Conservation (phyloP, 2,113 vertebrate species). For the Tachysurus vachellii region DNA sequence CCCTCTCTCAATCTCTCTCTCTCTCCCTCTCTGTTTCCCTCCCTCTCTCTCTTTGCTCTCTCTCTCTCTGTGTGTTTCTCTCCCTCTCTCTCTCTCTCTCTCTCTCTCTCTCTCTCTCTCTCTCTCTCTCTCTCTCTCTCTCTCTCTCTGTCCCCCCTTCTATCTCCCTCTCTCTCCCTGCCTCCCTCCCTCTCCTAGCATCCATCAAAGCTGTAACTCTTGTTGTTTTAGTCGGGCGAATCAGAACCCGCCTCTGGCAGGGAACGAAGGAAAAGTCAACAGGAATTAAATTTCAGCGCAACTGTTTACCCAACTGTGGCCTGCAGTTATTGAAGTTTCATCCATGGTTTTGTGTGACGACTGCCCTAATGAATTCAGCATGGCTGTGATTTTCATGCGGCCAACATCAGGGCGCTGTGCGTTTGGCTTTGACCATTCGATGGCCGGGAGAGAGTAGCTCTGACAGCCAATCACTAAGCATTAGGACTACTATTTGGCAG, state of each 20-base stretch:
- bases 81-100: background rate
- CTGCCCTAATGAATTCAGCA: conserved; percentile 97
- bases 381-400: conserved; percentile 90
- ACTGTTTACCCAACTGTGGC: conserved; percentile 99
- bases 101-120: too few relatives aligned
- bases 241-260: conserved; percentile 94
- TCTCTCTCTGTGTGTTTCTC: too few relatives aligned
- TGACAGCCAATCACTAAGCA: conserved; percentile 14
- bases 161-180: conserved; percentile 52
- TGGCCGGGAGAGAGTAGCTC: conserved; percentile 30
- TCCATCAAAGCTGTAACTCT: conserved; percentile 94
- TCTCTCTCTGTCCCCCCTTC: too few relatives aligned
- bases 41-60: too few relatives aligned
- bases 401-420: conserved; percentile 67
- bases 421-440: conserved; percentile 46
- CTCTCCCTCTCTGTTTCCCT: too few relatives aligned
- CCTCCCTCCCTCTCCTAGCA: conserved; percentile 70
- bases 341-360: conserved; percentile 98
- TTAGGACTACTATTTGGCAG: conserved; percentile 24
- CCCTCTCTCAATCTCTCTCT: too few relatives aligned
- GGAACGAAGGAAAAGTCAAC: conserved; percentile 98
- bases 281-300: conserved; percentile 99
- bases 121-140: too few relatives aligned
- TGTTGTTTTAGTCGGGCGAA: conserved; percentile 91
- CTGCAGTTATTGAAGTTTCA: conserved; percentile 99